Percentiles rank a stretch among this genome's conserved stretches.
Evolutionary conservation across 2,797 vertebrate species (phyloP).

Genomic region (Florisuga fusca): DNA sequence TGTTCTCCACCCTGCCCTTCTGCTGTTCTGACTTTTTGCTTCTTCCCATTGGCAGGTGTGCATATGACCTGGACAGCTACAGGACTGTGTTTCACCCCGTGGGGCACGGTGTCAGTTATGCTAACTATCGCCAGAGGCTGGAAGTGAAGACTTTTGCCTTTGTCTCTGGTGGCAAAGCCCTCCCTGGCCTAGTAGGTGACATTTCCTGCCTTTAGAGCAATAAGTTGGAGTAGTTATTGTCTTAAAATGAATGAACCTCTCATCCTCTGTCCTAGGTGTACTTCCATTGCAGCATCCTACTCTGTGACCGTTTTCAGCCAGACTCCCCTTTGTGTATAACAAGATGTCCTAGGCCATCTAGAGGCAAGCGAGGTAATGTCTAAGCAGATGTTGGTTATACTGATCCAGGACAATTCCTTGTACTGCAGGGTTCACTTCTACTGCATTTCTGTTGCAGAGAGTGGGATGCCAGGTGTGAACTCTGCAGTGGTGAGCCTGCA

Average conservation of each 20-base stretch:
- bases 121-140: conserved; percentile 76
- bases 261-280: conserved; percentile 65
- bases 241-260: not conserved
- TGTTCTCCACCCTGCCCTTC: not conserved
- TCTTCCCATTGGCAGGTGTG: conserved; percentile 65
- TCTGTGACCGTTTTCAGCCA: conserved; percentile 63
- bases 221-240: not conserved
- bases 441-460: not conserved
- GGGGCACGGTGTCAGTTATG: conserved; percentile 31
- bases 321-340: conserved; percentile 72
- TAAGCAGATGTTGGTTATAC: not conserved
- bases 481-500: conserved; percentile 58
- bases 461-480: not conserved
- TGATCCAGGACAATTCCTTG: not conserved
- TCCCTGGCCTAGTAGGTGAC: conserved; percentile 71
- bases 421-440: fast-evolving
- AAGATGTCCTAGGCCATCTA: conserved; percentile 54
- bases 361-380: conserved; percentile 66
- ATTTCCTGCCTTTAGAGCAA: not conserved
- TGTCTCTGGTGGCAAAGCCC: conserved; percentile 4
- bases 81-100: conserved; percentile 76
- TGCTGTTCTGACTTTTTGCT: not conserved
- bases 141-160: conserved; percentile 82
- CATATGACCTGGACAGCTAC: conserved; percentile 74
- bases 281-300: conserved; percentile 77